phyloP scores from a whole-genome alignment of 2,113 vertebrate genomes.

The Propithecus coquereli region DNA sequence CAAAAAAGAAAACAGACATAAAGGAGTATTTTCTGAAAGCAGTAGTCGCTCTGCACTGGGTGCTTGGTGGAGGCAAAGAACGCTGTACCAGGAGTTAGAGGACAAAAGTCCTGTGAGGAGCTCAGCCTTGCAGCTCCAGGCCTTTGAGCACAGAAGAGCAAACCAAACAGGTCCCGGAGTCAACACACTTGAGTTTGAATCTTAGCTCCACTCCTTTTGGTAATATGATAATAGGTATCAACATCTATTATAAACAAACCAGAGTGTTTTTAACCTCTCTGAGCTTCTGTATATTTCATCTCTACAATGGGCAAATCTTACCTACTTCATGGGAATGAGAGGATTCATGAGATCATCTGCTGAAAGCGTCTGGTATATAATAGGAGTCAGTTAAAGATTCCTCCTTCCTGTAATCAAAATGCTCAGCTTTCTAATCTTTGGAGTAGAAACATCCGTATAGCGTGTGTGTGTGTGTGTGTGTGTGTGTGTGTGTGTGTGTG shows the following conservation, averaged over 20 bases:
- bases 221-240: not conserved
- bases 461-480: not conserved
- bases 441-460: not conserved
- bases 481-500: no score
- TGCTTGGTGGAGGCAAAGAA: not conserved
- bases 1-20: not conserved
- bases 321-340: not conserved
- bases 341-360: not conserved
- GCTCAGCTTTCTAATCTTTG: not conserved
- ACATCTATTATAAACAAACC: not conserved
- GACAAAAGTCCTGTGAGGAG: not conserved
- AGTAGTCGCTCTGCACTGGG: not conserved
- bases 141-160: not conserved
- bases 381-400: not conserved
- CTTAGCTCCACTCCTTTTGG: not conserved
- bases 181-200: not conserved
- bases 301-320: not conserved
- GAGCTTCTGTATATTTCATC: not conserved
- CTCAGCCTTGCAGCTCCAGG: not conserved
- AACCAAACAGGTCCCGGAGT: not conserved
- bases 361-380: not conserved
- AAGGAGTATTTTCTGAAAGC: not conserved
- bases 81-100: not conserved
- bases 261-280: not conserved
- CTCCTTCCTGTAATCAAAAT: not conserved